Evolutionary conservation across 2,113 vertebrate genomes (phyloP).

Genomic region (Atherinomorus stipes): DNA sequence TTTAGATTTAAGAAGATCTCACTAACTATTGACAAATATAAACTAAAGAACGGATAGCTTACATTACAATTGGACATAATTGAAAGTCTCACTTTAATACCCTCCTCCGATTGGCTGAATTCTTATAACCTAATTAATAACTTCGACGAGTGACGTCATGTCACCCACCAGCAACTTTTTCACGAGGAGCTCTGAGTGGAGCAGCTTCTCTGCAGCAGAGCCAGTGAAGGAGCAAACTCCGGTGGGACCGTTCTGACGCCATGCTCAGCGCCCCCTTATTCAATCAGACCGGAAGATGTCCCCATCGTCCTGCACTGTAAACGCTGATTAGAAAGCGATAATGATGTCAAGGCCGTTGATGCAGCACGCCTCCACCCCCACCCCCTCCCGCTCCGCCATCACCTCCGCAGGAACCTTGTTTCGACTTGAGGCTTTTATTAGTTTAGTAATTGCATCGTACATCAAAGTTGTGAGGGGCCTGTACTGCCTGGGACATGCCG

Average conservation of each 20-base stretch:
- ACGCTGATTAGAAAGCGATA: slow-evolving; percentile 68
- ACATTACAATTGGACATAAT: neutral
- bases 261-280: too few relatives aligned
- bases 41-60: neutral
- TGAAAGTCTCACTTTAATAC: neutral
- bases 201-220: neutral
- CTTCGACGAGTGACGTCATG: slow-evolving; percentile 22
- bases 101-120: slow-evolving; percentile 11
- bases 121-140: slow-evolving; percentile 5
- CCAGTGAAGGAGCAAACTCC: neutral
- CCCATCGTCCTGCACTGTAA: slow-evolving; percentile 15
- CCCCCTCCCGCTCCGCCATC: neutral
- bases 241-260: neutral
- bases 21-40: neutral
- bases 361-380: slow-evolving; percentile 10
- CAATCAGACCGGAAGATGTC: slow-evolving; percentile 34
- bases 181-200: neutral
- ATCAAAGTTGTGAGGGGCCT: slow-evolving; percentile 76
- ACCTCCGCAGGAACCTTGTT: slow-evolving; percentile 59
- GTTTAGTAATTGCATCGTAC: slow-evolving; percentile 82
- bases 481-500: slow-evolving; percentile 72
- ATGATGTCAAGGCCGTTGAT: slow-evolving; percentile 68
- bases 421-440: slow-evolving; percentile 80
- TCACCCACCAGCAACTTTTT: slow-evolving; percentile 37
- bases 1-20: neutral